phyloP scores from a whole-genome alignment of 2,113 vertebrate species.

The Thunnus maccoyii region DNA sequence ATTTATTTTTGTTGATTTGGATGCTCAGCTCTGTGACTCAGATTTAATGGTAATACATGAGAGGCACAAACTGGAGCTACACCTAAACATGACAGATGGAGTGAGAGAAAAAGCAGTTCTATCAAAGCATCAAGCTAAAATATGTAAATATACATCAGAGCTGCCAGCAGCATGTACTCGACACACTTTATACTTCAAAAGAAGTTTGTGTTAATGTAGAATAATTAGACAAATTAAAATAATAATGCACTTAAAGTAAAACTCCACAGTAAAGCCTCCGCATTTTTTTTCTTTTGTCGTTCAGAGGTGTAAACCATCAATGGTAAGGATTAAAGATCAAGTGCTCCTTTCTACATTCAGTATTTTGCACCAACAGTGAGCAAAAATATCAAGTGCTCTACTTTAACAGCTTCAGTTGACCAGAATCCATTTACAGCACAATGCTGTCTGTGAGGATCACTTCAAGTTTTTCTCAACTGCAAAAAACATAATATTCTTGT shows the following conservation, averaged over 20 bases:
- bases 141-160: not conserved
- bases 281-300: too few species aligned
- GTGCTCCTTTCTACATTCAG: not conserved
- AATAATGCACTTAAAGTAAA: not conserved
- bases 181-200: not conserved
- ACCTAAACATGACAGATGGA: not conserved
- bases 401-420: too few species aligned
- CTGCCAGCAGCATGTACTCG: slow-evolving; percentile 19
- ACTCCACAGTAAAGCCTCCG: too few species aligned
- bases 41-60: too few species aligned
- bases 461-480: too few species aligned
- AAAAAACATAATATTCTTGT: too few species aligned
- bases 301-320: not conserved
- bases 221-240: not conserved
- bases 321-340: not conserved
- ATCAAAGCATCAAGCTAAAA: not conserved
- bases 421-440: too few species aligned
- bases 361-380: not conserved
- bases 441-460: too few species aligned
- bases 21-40: too few species aligned
- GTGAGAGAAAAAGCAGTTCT: not conserved
- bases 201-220: not conserved
- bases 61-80: too few species aligned
- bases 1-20: too few species aligned
- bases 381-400: too few species aligned